These are phyloP conservation scores for Ceramica pisi DNA, from an alignment of 2,888 invertebrate species.

Conservation along the genomic window DNA sequence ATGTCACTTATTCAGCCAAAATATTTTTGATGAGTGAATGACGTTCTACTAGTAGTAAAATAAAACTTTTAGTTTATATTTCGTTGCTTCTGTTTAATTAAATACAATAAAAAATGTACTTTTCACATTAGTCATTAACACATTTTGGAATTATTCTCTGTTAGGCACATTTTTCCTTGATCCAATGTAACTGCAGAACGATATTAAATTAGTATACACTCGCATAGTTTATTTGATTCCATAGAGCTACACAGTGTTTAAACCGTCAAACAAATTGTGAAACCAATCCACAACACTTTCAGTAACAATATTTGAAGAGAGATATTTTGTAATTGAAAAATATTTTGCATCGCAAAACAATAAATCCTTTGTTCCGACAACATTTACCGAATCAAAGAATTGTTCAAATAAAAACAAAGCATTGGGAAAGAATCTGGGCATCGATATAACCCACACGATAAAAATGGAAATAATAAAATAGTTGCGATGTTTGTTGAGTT, in stretches of 20 bases:
- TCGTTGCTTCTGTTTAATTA: no score
- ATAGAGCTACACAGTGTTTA: not conserved
- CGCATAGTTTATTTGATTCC: not conserved
- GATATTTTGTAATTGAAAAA: not conserved
- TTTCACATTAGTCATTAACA: no score
- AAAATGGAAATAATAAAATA: conserved; percentile 18
- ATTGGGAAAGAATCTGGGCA: conserved; percentile 6
- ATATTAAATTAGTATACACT: no score
- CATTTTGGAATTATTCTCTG: no score
- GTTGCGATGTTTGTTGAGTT: conserved; percentile 21
- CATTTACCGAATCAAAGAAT: not conserved
- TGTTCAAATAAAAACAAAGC: conserved; percentile 21
- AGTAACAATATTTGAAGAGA: not conserved
- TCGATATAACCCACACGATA: conserved; percentile 7
- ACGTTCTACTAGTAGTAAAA: no score
- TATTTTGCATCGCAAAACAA: not conserved
- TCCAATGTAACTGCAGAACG: no score
- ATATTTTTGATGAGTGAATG: no score
- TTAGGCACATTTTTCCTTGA: no score
- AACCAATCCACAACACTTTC: not conserved
- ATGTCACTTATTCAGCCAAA: no score
- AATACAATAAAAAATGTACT: no score
- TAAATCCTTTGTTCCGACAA: conserved; percentile 4
- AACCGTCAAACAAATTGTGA: not conserved
- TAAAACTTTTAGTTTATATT: no score